Evolutionary conservation across 2,113 vertebrate species (phyloP).

Genomic region (Tonatia bakeri): DNA sequence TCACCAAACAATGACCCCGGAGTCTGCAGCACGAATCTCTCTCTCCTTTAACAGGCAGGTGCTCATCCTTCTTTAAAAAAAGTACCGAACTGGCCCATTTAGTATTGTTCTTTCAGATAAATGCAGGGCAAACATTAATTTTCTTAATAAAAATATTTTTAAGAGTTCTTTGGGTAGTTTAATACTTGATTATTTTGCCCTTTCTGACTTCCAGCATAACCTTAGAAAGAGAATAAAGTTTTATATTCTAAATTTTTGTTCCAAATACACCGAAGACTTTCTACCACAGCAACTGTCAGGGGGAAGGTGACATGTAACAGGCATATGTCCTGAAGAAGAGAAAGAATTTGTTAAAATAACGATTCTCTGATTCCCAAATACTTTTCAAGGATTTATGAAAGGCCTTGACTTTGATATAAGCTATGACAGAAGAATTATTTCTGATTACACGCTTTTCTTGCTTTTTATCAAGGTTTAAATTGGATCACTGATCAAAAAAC

Average conservation of each 20-base stretch:
- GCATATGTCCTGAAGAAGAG: conserved; percentile 5
- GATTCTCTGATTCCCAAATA: conserved; percentile 69
- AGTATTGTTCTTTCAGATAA: neutral
- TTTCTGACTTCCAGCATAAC: conserved; percentile 50
- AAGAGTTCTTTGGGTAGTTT: conserved; percentile 32
- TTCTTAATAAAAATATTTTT: conserved; percentile 50
- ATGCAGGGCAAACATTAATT: conserved; percentile 34
- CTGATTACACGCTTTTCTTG: conserved; percentile 67
- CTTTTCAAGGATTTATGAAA: conserved; percentile 65
- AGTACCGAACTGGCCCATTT: neutral
- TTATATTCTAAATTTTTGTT: conserved; percentile 61
- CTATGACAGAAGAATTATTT: conserved; percentile 64
- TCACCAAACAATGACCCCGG: neutral
- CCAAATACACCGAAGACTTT: conserved; percentile 51
- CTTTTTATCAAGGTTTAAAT: conserved; percentile 67
- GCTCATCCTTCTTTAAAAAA: neutral
- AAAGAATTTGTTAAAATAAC: conserved; percentile 46
- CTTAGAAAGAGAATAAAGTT: conserved; percentile 63
- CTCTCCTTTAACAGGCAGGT: neutral
- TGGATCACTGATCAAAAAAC: conserved; percentile 74
- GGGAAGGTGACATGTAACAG: conserved; percentile 59
- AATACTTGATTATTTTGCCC: conserved; percentile 34
- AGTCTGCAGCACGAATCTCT: neutral
- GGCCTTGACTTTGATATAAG: conserved; percentile 60
- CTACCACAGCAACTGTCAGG: conserved; percentile 57